phyloP scores from a whole-genome alignment of 2,113 vertebrate genomes.

The Sylvilagus bachmani region DNA sequence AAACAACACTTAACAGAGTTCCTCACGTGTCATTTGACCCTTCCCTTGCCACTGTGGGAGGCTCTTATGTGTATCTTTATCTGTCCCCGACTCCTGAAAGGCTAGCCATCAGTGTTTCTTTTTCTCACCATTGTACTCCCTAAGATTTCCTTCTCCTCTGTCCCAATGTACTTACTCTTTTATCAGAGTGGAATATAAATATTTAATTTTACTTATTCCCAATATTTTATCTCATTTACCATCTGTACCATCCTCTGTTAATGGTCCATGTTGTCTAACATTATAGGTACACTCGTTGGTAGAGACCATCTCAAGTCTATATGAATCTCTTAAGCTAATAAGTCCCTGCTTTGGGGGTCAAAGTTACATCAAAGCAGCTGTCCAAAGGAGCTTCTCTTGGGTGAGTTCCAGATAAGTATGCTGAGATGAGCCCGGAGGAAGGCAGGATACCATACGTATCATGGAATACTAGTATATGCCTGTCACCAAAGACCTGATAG shows the following conservation, averaged over 20 bases:
- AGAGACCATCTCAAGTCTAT: background rate
- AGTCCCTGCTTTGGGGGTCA: background rate
- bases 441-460: background rate
- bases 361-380: background rate
- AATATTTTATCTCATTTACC: constrained; percentile 36
- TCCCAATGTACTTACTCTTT: background rate
- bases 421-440: background rate
- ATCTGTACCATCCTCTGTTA: background rate
- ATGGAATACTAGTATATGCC: background rate
- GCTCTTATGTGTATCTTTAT: background rate
- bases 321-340: background rate
- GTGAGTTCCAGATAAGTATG: background rate
- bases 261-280: background rate
- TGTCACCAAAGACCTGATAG: background rate
- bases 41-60: background rate
- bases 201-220: constrained; percentile 36
- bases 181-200: constrained; percentile 2
- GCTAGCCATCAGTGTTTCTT: background rate
- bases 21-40: background rate
- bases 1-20: background rate
- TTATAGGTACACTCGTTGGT: background rate
- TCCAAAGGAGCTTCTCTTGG: background rate
- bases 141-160: background rate
- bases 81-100: background rate
- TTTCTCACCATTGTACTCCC: constrained; percentile 1